These are phyloP conservation scores for Drosophila leontia DNA, from an alignment of 1,140 invertebrate genomes.

Conservation along the genomic window DNA sequence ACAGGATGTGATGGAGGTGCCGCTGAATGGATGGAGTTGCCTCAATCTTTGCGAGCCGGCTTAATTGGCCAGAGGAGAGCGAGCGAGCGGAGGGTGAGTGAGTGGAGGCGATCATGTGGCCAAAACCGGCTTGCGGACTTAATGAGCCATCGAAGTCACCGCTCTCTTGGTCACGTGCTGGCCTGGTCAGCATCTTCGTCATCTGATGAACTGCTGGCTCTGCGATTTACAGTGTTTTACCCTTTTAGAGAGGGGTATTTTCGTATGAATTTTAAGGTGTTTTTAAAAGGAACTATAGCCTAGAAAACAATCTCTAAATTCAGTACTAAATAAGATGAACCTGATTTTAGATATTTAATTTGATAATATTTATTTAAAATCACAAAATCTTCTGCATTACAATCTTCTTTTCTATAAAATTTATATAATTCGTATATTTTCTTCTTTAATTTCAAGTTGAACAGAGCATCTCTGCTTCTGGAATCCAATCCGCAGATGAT, in stretches of 20 bases:
- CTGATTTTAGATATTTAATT: neutral
- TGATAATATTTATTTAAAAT: neutral
- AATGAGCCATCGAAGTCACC: slow-evolving; percentile 45
- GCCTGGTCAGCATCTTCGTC: slow-evolving; percentile 28
- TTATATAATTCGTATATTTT: neutral
- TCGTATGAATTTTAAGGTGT: no score
- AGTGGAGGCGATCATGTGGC: slow-evolving; percentile 15
- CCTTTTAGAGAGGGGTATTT: neutral
- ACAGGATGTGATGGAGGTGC: slow-evolving; percentile 52
- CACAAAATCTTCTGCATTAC: neutral
- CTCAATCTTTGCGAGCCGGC: slow-evolving; percentile 14
- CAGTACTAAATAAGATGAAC: neutral
- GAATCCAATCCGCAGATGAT: slow-evolving; percentile 14
- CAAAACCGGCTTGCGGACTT: slow-evolving; percentile 62
- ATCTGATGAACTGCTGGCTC: slow-evolving; percentile 9
- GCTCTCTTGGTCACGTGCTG: slow-evolving; percentile 51
- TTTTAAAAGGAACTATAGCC: neutral
- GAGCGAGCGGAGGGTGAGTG: neutral
- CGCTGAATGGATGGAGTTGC: neutral
- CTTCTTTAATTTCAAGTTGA: neutral
- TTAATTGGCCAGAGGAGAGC: slow-evolving; percentile 26
- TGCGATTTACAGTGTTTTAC: slow-evolving; percentile 8
- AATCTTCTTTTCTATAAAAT: neutral
- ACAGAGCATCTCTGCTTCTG: slow-evolving; percentile 25
- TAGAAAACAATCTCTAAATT: neutral